Evolutionary conservation across 2,888 invertebrate genomes (phyloP).

Genomic region (Chaetogeoica ovagalla): DNA sequence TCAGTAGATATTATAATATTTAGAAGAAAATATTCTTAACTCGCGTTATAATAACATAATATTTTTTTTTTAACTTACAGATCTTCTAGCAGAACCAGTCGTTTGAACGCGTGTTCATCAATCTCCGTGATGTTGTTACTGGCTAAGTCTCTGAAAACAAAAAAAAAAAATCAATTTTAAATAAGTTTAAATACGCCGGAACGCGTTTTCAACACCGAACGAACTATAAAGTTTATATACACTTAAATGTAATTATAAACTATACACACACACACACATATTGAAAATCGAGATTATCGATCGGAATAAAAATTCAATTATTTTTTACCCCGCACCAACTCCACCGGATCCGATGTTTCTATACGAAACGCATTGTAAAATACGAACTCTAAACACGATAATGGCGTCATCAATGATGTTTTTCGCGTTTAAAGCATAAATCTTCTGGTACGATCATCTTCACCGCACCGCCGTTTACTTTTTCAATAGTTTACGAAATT

Average conservation of each 20-base stretch:
- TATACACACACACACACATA: background rate
- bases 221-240: background rate
- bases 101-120: conserved; percentile 71
- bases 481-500: conserved; percentile 4
- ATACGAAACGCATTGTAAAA: conserved; percentile 18
- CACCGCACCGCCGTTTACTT: background rate
- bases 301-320: conserved; percentile 20
- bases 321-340: background rate
- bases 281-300: background rate
- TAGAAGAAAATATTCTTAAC: too few species aligned
- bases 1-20: too few species aligned
- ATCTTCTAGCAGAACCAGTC: conserved; percentile 72
- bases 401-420: conserved; percentile 11
- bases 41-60: too few species aligned
- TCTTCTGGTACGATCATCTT: background rate
- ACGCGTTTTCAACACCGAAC: background rate
- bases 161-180: conserved; percentile 43
- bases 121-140: conserved; percentile 78
- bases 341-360: background rate
- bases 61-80: conserved; percentile 66
- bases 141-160: conserved; percentile 74
- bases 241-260: conserved; percentile 22
- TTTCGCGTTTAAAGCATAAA: conserved; percentile 11
- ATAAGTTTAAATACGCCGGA: background rate
- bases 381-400: background rate